Evolutionary conservation across 2,888 invertebrate genomes (phyloP).

Genomic region (Parapristionchus giblindavisi): DNA sequence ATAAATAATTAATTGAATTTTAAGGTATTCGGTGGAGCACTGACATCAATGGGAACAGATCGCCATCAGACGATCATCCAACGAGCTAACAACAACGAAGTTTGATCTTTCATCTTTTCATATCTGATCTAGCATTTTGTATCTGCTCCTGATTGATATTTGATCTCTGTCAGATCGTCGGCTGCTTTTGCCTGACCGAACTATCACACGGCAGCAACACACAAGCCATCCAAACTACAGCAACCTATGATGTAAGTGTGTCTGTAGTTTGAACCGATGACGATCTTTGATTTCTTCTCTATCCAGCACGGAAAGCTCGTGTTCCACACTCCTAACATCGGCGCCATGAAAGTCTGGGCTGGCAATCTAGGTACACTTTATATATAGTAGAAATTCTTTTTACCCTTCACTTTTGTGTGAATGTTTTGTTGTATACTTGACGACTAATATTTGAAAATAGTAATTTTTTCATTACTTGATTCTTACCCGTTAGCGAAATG

Average conservation of each 20-base stretch:
- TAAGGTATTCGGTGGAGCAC: constrained; percentile 70
- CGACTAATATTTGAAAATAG: too few relatives aligned
- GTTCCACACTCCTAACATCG: constrained; percentile 81
- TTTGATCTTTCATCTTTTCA: background rate
- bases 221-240: constrained; percentile 17
- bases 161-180: constrained; percentile 74
- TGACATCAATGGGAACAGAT: constrained; percentile 70
- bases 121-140: background rate
- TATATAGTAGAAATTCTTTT: too few relatives aligned
- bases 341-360: constrained; percentile 86
- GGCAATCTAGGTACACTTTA: constrained; percentile 82
- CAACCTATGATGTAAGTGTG: constrained; percentile 17
- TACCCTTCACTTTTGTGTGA: too few relatives aligned
- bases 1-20: constrained; percentile 42
- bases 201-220: constrained; percentile 90
- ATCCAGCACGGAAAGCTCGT: constrained; percentile 78
- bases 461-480: too few relatives aligned
- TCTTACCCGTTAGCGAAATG: too few relatives aligned
- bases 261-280: background rate
- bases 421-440: too few relatives aligned
- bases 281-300: background rate
- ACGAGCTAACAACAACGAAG: constrained; percentile 60
- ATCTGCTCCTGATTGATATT: background rate
- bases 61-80: constrained; percentile 68
- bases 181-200: constrained; percentile 88